Evolutionary conservation across 2,888 invertebrate genomes (phyloP).

Genomic region (Coenonympha glycerion): DNA sequence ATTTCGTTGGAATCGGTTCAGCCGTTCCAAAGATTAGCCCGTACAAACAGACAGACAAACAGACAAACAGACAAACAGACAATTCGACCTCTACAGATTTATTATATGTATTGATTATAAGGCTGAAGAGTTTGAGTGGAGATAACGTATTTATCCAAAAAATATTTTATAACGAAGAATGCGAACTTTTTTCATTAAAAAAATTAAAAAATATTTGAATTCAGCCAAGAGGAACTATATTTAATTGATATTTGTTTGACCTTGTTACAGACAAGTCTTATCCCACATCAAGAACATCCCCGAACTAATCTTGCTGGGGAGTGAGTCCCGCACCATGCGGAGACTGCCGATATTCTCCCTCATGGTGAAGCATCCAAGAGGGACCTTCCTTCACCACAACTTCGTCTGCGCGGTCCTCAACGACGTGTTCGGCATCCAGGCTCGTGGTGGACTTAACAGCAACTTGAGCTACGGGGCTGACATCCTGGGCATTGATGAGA

Average conservation of each 20-base stretch:
- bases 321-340: slow-evolving; percentile 78
- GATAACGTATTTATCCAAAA: too few relatives aligned
- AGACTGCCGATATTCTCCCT: slow-evolving; percentile 90
- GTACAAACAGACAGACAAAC: too few relatives aligned
- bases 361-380: slow-evolving; percentile 86
- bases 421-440: slow-evolving; percentile 94
- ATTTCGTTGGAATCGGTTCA: too few relatives aligned
- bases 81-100: too few relatives aligned
- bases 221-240: too few relatives aligned
- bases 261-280: slow-evolving; percentile 80
- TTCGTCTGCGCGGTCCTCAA: slow-evolving; percentile 90
- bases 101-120: too few relatives aligned
- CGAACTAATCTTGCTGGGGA: slow-evolving; percentile 86
- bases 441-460: slow-evolving; percentile 86
- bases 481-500: slow-evolving; percentile 87
- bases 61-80: too few relatives aligned
- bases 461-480: slow-evolving; percentile 90
- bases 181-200: too few relatives aligned
- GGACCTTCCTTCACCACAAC: slow-evolving; percentile 91
- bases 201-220: too few relatives aligned
- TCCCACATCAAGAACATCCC: slow-evolving; percentile 87
- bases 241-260: background rate
- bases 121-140: too few relatives aligned
- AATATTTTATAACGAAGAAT: too few relatives aligned
- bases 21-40: too few relatives aligned